Percentiles rank a stretch among this genome's conserved stretches.
phyloP scores from a whole-genome alignment of 2,113 vertebrate genomes.

The Vanacampus margaritifer region DNA sequence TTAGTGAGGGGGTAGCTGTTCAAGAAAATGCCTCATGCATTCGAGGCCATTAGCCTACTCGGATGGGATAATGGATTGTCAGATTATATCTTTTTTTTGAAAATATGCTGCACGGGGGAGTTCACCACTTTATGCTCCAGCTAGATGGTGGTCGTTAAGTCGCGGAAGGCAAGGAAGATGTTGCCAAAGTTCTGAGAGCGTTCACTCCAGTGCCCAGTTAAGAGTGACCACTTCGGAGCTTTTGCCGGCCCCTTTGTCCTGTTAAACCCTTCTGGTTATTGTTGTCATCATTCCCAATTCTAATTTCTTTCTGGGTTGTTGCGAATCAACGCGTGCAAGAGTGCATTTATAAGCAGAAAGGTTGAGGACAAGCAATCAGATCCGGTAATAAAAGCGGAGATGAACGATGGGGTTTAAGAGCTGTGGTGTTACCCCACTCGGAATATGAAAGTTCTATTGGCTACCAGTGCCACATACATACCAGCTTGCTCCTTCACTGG shows the following conservation, averaged over 20 bases:
- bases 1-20: background rate
- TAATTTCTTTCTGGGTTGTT: background rate
- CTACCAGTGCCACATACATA: constrained; percentile 44
- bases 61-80: constrained; percentile 20
- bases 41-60: constrained; percentile 3
- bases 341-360: constrained; percentile 17
- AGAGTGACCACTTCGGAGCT: constrained; percentile 6
- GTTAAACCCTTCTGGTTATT: constrained; percentile 11
- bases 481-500: constrained; percentile 52
- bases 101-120: constrained; percentile 24
- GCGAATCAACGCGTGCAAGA: background rate
- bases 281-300: background rate
- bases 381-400: constrained; percentile 59
- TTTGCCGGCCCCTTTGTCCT: background rate
- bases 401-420: constrained; percentile 61
- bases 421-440: constrained; percentile 57
- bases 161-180: constrained; percentile 11
- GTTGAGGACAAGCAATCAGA: constrained; percentile 45
- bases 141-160: constrained; percentile 22
- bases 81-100: constrained; percentile 17
- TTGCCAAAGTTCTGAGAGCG: constrained; percentile 12
- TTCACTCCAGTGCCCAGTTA: constrained; percentile 10
- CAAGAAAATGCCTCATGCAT: background rate
- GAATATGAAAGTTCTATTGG: constrained; percentile 64
- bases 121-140: constrained; percentile 19